A percentile compares a stretch with the other conserved stretches of the same genome.
Evolutionary conservation across 2,888 invertebrate genomes (phyloP).

Genomic region (Chrysotoxum bicinctum): DNA sequence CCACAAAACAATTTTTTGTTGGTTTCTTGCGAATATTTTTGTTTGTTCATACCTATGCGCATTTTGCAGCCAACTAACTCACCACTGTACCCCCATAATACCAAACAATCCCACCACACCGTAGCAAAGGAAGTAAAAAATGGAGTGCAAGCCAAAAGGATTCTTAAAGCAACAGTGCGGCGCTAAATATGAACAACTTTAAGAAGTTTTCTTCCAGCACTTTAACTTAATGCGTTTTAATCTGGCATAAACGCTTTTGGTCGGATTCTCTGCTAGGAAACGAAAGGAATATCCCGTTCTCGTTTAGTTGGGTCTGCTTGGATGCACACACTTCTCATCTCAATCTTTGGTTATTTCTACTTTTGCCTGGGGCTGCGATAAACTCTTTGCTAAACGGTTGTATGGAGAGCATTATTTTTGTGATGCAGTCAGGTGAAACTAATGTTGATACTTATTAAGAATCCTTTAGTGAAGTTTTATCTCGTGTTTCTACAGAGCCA

Average conservation of each 20-base stretch:
- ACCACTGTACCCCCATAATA: neutral
- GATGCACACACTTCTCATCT: slow-evolving; percentile 12
- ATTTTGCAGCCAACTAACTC: slow-evolving; percentile 27
- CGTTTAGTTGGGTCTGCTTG: neutral
- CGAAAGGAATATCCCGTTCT: neutral
- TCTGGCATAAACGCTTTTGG: slow-evolving; percentile 57
- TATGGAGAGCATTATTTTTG: slow-evolving; percentile 27
- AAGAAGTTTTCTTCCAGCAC: slow-evolving; percentile 64
- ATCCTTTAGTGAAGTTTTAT: slow-evolving; percentile 35
- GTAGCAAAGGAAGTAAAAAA: neutral
- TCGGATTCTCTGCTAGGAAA: neutral
- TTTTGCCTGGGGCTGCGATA: slow-evolving; percentile 35
- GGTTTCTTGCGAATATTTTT: slow-evolving; percentile 19
- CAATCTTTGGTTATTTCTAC: neutral
- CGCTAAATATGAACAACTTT: slow-evolving; percentile 51
- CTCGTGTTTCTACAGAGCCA: neutral
- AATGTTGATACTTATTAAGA: slow-evolving; percentile 54
- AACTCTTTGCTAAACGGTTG: slow-evolving; percentile 37
- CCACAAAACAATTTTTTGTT: neutral
- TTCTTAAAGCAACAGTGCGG: slow-evolving; percentile 33
- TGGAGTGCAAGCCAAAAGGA: slow-evolving; percentile 2
- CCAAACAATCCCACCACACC: neutral
- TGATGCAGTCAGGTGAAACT: slow-evolving; percentile 44
- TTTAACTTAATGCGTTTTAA: slow-evolving; percentile 67
- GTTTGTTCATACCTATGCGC: slow-evolving; percentile 25